These are phyloP conservation scores for Chaetodon trifascialis DNA, from an alignment of 2,113 vertebrate species.

Conservation along the genomic window DNA sequence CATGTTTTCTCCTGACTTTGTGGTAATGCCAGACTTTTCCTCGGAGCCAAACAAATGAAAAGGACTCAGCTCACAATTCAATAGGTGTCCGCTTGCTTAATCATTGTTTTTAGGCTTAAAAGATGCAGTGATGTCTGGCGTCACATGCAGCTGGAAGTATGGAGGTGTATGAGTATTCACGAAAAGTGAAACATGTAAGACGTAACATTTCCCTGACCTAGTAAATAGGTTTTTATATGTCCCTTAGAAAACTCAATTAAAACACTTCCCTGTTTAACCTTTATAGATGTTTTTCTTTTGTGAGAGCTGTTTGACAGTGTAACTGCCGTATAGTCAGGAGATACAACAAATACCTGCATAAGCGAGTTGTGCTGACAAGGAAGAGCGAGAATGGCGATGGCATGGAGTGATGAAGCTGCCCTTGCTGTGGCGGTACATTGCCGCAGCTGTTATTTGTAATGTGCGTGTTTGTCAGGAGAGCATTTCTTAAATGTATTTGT, in stretches of 20 bases:
- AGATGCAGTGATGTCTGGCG: not conserved
- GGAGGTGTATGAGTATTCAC: not conserved
- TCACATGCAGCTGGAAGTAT: constrained; percentile 2
- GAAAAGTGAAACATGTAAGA: not conserved
- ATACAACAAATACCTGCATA: constrained; percentile 24
- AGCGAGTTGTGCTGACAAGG: constrained; percentile 26
- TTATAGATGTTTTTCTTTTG: not conserved
- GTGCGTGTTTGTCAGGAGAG: constrained; percentile 47
- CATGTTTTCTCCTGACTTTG: not conserved
- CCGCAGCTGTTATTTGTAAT: constrained; percentile 53
- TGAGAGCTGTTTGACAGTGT: not conserved
- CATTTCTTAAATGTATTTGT: constrained; percentile 60
- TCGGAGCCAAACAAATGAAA: constrained; percentile 15
- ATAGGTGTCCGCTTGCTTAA: not conserved
- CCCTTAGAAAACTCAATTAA: not conserved
- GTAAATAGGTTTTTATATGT: not conserved
- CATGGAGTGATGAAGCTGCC: constrained; percentile 39
- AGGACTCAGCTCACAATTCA: constrained; percentile 7
- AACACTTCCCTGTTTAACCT: not conserved
- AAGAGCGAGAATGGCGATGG: constrained; percentile 27
- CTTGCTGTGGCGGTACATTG: constrained; percentile 38
- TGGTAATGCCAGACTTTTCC: constrained; percentile 10
- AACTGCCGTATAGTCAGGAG: not conserved
- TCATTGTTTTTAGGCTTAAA: not conserved
- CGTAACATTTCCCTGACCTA: not conserved